These are phyloP conservation scores for Melipona quadrifasciata DNA, from an alignment of 1,140 invertebrate genomes.

Conservation along the genomic window DNA sequence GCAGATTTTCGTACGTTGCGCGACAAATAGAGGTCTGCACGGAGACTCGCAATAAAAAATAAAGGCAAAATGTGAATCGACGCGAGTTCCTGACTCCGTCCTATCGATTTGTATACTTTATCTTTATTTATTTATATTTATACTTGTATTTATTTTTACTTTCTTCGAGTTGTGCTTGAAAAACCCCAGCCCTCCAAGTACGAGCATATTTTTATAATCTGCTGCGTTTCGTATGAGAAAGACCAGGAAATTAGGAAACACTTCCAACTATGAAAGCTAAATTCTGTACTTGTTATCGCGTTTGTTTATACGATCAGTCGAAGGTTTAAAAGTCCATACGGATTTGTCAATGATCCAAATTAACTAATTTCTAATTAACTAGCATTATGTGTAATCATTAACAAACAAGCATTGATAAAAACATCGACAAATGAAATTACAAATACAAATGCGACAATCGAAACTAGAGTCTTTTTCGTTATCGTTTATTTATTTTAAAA, in stretches of 20 bases:
- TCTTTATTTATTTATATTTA: no score
- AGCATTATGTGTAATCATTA: background rate
- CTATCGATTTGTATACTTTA: no score
- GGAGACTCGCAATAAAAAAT: no score
- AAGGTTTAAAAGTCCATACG: no score
- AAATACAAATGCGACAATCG: background rate
- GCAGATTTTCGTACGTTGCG: no score
- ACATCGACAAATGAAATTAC: background rate
- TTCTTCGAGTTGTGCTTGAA: no score
- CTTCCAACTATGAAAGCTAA: background rate
- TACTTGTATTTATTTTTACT: no score
- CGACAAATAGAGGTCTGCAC: no score
- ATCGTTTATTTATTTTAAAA: background rate
- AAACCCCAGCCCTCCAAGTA: background rate
- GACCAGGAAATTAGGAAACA: conserved; percentile 11
- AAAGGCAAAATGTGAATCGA: no score
- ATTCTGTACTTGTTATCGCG: background rate
- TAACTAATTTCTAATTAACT: background rate
- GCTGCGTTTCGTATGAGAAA: conserved; percentile 45
- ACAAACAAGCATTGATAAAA: background rate
- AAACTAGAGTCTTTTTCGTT: no score
- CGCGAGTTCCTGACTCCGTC: no score
- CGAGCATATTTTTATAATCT: background rate
- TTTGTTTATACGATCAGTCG: background rate
- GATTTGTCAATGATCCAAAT: background rate